These are phyloP conservation scores for Papilio gigon DNA, from an alignment of 2,888 invertebrate genomes.

Conservation along the genomic window DNA sequence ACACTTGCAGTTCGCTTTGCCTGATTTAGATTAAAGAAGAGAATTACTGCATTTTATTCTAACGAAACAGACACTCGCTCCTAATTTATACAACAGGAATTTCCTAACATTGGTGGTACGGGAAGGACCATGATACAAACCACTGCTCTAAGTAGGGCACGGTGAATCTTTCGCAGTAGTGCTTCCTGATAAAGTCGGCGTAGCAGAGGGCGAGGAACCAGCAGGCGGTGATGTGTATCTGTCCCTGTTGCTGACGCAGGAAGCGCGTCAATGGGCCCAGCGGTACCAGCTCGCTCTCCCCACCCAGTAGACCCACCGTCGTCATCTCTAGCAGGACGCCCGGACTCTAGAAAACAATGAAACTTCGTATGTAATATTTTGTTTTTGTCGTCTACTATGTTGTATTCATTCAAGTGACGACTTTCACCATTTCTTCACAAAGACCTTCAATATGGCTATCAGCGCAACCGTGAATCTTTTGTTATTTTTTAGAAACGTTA, in stretches of 20 bases:
- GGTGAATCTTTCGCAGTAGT: constrained; percentile 73
- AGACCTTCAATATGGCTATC: neutral
- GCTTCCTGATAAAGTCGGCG: constrained; percentile 75
- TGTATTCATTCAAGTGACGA: too few species aligned
- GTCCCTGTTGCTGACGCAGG: constrained; percentile 73
- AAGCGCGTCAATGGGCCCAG: constrained; percentile 70
- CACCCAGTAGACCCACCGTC: constrained; percentile 69
- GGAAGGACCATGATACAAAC: constrained; percentile 57
- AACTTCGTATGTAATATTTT: neutral
- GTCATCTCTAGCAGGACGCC: constrained; percentile 74
- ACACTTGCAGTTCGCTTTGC: constrained; percentile 70
- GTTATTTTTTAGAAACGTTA: neutral
- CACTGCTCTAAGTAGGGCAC: constrained; percentile 77
- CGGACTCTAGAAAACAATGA: constrained; percentile 60
- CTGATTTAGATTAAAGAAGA: constrained; percentile 55
- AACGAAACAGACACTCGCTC: too few species aligned
- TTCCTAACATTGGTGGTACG: neutral
- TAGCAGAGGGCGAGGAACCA: constrained; percentile 78
- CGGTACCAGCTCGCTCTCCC: constrained; percentile 59
- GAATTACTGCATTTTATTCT: constrained; percentile 38
- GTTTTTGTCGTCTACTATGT: neutral
- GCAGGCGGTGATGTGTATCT: constrained; percentile 78
- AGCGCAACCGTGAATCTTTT: neutral
- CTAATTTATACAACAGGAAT: constrained; percentile 34
- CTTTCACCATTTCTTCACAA: neutral